Conservation (phyloP, 2,113 vertebrate genomes). For the Pseudopodoces humilis region DNA sequence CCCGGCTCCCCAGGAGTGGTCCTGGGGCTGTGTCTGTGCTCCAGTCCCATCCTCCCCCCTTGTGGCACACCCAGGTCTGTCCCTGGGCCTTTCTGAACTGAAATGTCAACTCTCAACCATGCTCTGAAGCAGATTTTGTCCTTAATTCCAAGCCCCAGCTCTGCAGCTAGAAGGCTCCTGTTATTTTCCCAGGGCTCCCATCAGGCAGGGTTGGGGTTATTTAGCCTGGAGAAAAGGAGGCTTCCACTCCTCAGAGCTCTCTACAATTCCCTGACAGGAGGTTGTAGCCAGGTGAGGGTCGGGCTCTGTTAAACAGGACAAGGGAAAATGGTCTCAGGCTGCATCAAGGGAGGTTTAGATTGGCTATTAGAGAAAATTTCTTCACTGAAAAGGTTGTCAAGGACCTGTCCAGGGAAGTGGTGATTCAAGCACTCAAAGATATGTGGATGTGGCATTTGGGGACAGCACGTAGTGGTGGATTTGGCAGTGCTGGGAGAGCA, state of each 20-base stretch:
- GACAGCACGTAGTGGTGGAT: background rate
- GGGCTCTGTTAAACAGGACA: background rate
- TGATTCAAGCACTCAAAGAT: background rate
- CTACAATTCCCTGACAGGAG: background rate
- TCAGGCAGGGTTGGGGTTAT: background rate
- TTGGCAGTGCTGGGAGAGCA: background rate
- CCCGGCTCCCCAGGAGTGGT: accelerated
- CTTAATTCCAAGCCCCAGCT: background rate
- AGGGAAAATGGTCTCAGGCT: background rate
- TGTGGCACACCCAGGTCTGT: accelerated
- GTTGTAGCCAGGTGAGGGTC: background rate
- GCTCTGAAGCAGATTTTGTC: background rate
- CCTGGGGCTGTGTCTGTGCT: accelerated
- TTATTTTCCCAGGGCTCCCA: background rate
- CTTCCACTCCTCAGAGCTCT: background rate
- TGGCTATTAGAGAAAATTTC: background rate
- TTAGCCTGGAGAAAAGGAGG: background rate
- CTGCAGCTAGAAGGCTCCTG: background rate
- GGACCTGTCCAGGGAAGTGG: background rate
- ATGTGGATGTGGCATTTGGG: background rate
- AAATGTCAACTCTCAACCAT: background rate
- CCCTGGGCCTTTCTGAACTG: background rate
- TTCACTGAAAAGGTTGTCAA: background rate
- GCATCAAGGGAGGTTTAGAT: background rate
- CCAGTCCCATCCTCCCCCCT: accelerated